phyloP scores from a whole-genome alignment of 1,140 invertebrate species.

The Aricia agestis region DNA sequence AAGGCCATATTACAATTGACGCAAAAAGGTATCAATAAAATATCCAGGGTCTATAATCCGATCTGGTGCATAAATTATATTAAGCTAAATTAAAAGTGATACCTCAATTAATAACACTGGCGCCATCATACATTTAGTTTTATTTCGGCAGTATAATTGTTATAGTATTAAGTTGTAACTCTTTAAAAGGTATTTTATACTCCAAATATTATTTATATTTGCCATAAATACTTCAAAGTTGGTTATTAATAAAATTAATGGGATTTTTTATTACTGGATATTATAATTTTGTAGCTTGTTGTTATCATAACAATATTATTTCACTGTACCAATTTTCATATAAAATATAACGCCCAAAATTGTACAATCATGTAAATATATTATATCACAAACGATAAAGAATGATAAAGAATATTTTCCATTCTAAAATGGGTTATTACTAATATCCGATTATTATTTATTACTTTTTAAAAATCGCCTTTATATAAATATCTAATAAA shows the following conservation, averaged over 20 bases:
- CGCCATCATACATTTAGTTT: slow-evolving; percentile 3
- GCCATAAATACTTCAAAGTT: too few relatives aligned
- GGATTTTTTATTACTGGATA: too few relatives aligned
- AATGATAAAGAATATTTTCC: slow-evolving; percentile 7
- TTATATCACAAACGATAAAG: background rate
- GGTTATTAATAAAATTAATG: too few relatives aligned
- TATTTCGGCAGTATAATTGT: background rate
- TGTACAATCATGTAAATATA: slow-evolving; percentile 4
- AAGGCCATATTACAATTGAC: background rate
- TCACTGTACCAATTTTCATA: too few relatives aligned
- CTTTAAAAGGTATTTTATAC: background rate
- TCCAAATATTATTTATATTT: background rate
- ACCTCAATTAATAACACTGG: slow-evolving; percentile 11
- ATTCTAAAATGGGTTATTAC: background rate
- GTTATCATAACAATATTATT: too few relatives aligned
- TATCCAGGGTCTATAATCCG: slow-evolving; percentile 3
- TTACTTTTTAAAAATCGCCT: too few relatives aligned
- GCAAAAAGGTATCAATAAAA: background rate
- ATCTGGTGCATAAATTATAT: background rate
- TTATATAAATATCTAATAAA: too few relatives aligned
- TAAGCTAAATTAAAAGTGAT: background rate
- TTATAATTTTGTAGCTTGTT: too few relatives aligned
- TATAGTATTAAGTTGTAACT: background rate
- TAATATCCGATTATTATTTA: background rate
- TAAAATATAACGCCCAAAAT: too few relatives aligned